phyloP scores from a whole-genome alignment of 2,797 vertebrate genomes.

The Enteromius paludinosus region DNA sequence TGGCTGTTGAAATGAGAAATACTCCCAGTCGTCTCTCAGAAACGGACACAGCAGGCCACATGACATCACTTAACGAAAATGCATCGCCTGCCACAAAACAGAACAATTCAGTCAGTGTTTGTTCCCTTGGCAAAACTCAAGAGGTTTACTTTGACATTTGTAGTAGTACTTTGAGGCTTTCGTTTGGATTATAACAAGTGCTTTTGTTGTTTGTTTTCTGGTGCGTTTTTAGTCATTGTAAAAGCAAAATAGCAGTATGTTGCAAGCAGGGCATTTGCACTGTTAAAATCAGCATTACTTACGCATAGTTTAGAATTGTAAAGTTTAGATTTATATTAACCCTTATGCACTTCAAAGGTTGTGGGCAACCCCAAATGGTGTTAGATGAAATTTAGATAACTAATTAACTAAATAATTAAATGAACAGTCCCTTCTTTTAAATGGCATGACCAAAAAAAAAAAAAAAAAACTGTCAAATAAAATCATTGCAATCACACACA shows the following conservation, averaged over 20 bases:
- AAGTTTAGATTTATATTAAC: background rate
- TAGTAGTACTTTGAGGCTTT: slow-evolving; percentile 65
- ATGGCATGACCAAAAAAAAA: background rate
- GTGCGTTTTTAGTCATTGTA: background rate
- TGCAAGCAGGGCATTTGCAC: background rate
- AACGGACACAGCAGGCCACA: slow-evolving; percentile 73
- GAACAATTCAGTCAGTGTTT: slow-evolving; percentile 70
- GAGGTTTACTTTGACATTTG: slow-evolving; percentile 72
- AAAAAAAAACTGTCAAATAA: background rate
- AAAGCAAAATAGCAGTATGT: background rate
- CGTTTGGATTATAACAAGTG: slow-evolving; percentile 64
- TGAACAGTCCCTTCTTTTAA: background rate
- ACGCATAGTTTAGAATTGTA: background rate
- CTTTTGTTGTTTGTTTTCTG: slow-evolving; percentile 53
- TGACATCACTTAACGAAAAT: slow-evolving; percentile 81
- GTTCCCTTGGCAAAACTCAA: slow-evolving; percentile 69
- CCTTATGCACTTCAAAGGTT: background rate
- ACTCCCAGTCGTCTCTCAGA: slow-evolving; percentile 69
- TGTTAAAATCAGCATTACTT: background rate
- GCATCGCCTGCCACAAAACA: slow-evolving; percentile 75
- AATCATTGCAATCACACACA: background rate
- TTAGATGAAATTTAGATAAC: background rate
- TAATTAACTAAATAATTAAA: background rate
- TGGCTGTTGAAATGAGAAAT: slow-evolving; percentile 72
- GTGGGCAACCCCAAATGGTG: background rate